phyloP scores from a whole-genome alignment of 2,888 invertebrate genomes.

The Ditula angustiorana region DNA sequence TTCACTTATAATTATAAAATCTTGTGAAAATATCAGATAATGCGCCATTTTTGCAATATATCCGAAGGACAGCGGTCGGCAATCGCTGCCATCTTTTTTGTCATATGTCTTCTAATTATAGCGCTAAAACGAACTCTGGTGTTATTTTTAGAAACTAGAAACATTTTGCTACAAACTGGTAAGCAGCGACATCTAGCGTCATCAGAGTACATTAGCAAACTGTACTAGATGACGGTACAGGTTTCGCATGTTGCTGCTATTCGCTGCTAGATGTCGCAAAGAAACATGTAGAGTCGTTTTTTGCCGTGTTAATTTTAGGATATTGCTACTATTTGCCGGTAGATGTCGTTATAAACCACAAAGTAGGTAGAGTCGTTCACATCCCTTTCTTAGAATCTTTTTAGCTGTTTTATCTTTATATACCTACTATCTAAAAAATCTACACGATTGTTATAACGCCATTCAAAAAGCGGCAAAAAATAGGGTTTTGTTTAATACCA shows the following conservation, averaged over 20 bases:
- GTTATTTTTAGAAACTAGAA: conserved; percentile 83
- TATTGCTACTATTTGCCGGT: background rate
- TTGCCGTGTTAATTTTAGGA: no score
- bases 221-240: background rate
- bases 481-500: no score
- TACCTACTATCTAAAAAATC: no score
- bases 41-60: conserved; percentile 84
- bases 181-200: conserved; percentile 61
- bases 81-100: conserved; percentile 85
- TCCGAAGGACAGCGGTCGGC: conserved; percentile 82
- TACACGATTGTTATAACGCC: no score
- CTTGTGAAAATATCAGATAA: conserved; percentile 82
- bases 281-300: background rate
- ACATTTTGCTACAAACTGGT: conserved; percentile 50
- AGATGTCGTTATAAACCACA: conserved; percentile 13
- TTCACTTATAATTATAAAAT: conserved; percentile 79
- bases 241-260: background rate
- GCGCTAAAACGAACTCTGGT: conserved; percentile 84
- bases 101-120: conserved; percentile 86
- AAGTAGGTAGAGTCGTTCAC: no score
- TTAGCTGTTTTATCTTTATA: no score
- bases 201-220: conserved; percentile 37
- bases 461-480: no score
- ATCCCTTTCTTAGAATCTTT: no score
- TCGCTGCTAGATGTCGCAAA: conserved; percentile 39